Evolutionary conservation across 2,113 vertebrate genomes (phyloP), one percentile per base, ranked within the genome.

Genomic region (Phaethon lepturus): DNA sequence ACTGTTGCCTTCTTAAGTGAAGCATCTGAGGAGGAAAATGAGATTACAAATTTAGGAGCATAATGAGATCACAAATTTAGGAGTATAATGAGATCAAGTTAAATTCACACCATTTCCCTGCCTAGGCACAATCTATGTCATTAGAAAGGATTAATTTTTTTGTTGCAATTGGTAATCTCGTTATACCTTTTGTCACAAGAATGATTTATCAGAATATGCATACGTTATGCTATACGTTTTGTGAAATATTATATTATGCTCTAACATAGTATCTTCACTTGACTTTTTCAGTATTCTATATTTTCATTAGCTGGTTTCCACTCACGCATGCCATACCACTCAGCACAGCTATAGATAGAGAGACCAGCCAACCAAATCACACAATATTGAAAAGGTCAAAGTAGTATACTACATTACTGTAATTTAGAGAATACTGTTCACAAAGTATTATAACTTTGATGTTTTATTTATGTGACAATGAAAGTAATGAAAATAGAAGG

Each of bases 331-430:
- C 91, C 49, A 55, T 9, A 86, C 92, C 67, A 75, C 93, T 97
- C 89, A 90, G 80, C 55, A 86, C 55, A 79, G 86, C 92, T 96
- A 98, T 98, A 98, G 98, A 98, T 97, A 98, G 95, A 95, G 93
- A 85, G 85, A 50, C 49, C 93, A 98, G 90, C 87, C 97, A 98
- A 98, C 97, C 96, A 98, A 97, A 97, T 97, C 97, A 77, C 95
- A 97, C 93, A 94, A 93, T 96, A 97, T 78, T 95, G 96, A 96
- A 98, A 98, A 98, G 98, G 96, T 98, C 98, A 97, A 96, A 95
- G 88, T 87, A 96, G 86, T 95, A 88, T 67, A 94, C 93, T 94
- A 94, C 88, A 96, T 97, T 95, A 96, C 72, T 94, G 67, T 97
- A 98, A 97, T 97, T 98, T 98, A 98, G 83, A 96, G 95, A 97